These are phyloP conservation scores for Pungitius pungitius DNA, from an alignment of 2,113 vertebrate genomes.

Conservation along the genomic window DNA sequence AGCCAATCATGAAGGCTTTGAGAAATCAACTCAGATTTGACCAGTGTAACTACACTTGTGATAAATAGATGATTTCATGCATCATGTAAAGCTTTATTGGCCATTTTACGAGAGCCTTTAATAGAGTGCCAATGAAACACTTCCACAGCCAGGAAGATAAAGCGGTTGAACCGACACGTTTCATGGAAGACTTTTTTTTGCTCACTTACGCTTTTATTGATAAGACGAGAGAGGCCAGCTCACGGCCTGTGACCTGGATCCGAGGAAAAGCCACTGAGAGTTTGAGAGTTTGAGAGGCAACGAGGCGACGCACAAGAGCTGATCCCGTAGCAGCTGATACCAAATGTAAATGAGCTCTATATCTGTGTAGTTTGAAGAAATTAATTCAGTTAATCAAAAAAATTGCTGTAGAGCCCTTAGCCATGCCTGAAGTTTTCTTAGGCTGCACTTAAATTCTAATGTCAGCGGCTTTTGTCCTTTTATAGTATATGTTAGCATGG, in stretches of 20 bases:
- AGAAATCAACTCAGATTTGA: constrained; percentile 68
- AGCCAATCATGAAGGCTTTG: constrained; percentile 26
- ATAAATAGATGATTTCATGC: constrained; percentile 76
- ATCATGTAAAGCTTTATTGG: constrained; percentile 75
- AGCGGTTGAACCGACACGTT: constrained; percentile 72
- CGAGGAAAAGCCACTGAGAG: constrained; percentile 65
- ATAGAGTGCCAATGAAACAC: constrained; percentile 71
- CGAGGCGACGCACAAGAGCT: constrained; percentile 64
- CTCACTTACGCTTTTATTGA: constrained; percentile 81
- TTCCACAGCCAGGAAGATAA: constrained; percentile 73
- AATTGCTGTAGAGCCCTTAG: background rate
- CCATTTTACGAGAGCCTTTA: constrained; percentile 70
- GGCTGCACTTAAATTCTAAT: background rate
- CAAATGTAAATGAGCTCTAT: background rate
- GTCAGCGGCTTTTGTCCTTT: background rate
- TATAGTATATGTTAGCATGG: background rate
- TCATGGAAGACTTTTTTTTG: constrained; percentile 80
- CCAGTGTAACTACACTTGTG: constrained; percentile 59
- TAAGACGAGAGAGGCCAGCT: constrained; percentile 50
- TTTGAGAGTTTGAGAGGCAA: constrained; percentile 62
- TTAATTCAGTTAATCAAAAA: background rate
- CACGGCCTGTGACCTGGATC: constrained; percentile 46
- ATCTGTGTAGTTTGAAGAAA: background rate
- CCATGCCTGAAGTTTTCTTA: background rate
- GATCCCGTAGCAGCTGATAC: constrained; percentile 9